Evolutionary conservation across 1,140 invertebrate genomes (phyloP), one percentile per base, ranked within the genome.

Genomic region (Medauroidea extradentata): DNA sequence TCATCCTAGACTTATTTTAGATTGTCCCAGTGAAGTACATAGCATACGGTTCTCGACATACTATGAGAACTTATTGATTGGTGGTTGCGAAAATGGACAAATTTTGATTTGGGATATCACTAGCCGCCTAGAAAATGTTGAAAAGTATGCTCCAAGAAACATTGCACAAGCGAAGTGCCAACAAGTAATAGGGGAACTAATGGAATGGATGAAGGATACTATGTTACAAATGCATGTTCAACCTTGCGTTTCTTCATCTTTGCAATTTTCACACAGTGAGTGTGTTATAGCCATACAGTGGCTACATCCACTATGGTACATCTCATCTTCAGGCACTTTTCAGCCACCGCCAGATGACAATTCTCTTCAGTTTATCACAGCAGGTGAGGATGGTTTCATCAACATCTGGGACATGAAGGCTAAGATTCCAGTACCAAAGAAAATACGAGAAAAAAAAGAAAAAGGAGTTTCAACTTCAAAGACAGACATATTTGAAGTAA

Each of bases 31-130:
- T 38, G 84, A 87, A 75, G 80, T 88, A 0, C 80, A 80, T 9
- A 69, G 73, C 0, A 67, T 89, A 7, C 78, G 82, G 1, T 86
- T 88, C 69, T 88, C 84, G 69, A 85, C 85, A 1, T 80, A 81
- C 42, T 78, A 90, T 66, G 81, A 81, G 42, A 86, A 87, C 70
- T 66, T 88, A 39, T 65, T 90, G 48, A 63, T 88, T 27, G 88
- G 87, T 23, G 88, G 88, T n/a, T 85, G 81, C 34, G 72, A 75
- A 5, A 89, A 87, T 69, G 89, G 88, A 1, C 85, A 78, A 63
- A 72, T 90, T 16, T 74, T 86, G 21, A 61, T 90, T 18, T 90
- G 88, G 88, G 85, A 90, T 69, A 76, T 90, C 38, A 80, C 79
- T 5, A 83, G 85, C 52, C 84, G 84, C 66, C 76, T 88, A 46